Conservation (phyloP, 2,888 invertebrate species). For the Chymomyza caudatula region DNA sequence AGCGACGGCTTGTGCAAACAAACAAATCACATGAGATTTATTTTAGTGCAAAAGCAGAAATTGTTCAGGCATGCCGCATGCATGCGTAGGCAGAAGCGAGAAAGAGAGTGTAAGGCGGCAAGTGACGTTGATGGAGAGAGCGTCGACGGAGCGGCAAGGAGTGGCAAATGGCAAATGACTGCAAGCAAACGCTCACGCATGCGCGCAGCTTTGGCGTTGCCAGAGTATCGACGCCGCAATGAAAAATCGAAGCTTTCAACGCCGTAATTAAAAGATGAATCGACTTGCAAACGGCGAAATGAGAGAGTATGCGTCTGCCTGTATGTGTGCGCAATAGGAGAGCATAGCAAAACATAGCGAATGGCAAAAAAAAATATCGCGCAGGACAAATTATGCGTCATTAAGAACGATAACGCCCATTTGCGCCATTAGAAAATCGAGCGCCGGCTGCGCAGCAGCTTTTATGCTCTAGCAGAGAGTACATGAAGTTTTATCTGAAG, state of each 20-base stretch:
- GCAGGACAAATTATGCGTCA: constrained; percentile 70
- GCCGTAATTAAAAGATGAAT: constrained; percentile 77
- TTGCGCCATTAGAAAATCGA: constrained; percentile 40
- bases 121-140: not conserved
- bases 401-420: constrained; percentile 74
- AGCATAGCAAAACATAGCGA: not conserved
- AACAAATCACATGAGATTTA: constrained; percentile 69
- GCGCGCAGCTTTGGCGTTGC: constrained; percentile 14
- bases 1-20: constrained; percentile 66
- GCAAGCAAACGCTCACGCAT: constrained; percentile 8
- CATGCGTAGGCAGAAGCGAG: constrained; percentile 47
- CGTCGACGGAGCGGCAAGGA: not conserved
- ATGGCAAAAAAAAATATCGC: constrained; percentile 1
- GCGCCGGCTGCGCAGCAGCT: not conserved
- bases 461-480: not conserved
- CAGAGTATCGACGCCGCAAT: constrained; percentile 49
- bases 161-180: not conserved
- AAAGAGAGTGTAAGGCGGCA: constrained; percentile 24
- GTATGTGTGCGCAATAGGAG: constrained; percentile 28
- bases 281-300: constrained; percentile 40
- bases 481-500: not conserved
- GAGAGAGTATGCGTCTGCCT: not conserved
- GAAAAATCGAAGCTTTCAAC: constrained; percentile 76
- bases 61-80: constrained; percentile 53
- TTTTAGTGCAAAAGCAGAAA: constrained; percentile 64